Evolutionary conservation across 1,140 invertebrate species (phyloP).

Genomic region (Macrocentrus cingulum): DNA sequence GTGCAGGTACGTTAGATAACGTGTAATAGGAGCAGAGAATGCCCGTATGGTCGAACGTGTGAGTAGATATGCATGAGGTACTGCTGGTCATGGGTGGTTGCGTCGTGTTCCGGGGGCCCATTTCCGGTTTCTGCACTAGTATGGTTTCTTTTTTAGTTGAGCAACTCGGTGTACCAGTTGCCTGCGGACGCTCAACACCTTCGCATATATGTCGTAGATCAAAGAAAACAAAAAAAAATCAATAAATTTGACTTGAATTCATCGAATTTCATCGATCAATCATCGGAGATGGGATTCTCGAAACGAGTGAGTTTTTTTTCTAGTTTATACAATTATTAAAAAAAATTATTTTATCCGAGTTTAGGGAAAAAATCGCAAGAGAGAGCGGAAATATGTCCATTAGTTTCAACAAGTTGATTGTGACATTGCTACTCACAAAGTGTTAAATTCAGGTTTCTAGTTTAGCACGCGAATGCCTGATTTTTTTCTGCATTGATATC

Average conservation of each 20-base stretch:
- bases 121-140: slow-evolving; percentile 51
- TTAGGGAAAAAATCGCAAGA: background rate
- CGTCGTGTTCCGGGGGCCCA: slow-evolving; percentile 53
- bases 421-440: slow-evolving; percentile 12
- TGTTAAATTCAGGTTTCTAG: slow-evolving; percentile 19
- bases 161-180: slow-evolving; percentile 36
- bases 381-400: slow-evolving; percentile 15
- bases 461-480: slow-evolving; percentile 6
- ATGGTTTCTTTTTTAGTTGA: slow-evolving; percentile 47
- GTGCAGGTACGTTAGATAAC: slow-evolving; percentile 44
- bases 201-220: background rate
- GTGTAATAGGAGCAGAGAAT: slow-evolving; percentile 20
- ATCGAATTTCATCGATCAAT: background rate
- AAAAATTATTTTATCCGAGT: slow-evolving; percentile 2
- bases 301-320: slow-evolving; percentile 45
- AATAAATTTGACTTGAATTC: background rate
- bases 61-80: slow-evolving; percentile 45
- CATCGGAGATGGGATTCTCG: slow-evolving; percentile 53
- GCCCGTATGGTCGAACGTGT: slow-evolving; percentile 33
- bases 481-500: slow-evolving; percentile 15
- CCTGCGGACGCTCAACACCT: slow-evolving; percentile 24
- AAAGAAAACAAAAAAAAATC: background rate
- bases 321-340: background rate
- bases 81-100: slow-evolving; percentile 55
- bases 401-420: slow-evolving; percentile 1